A percentile compares a stretch with the other conserved stretches of the same genome.
These are phyloP conservation scores for Ischnura elegans DNA, from an alignment of 2,888 invertebrate genomes.

Conservation along the genomic window DNA sequence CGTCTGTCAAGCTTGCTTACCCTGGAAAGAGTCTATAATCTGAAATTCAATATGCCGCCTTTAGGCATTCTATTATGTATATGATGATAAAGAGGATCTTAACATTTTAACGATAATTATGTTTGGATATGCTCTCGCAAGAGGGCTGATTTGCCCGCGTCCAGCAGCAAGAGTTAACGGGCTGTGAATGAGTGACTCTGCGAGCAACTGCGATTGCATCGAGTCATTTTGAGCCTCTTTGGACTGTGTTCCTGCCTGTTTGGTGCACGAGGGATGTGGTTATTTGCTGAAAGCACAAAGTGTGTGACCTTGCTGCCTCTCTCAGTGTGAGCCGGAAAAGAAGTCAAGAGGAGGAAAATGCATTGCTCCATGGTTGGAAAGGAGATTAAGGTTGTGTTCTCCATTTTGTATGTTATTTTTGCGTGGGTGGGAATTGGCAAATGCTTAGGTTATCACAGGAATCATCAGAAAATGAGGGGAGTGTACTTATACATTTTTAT, in stretches of 20 bases:
- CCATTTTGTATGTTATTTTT: not conserved
- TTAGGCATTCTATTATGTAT: not conserved
- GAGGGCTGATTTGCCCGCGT: conserved; percentile 4
- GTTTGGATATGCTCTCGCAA: not conserved
- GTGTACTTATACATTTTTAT: not conserved
- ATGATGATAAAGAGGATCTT: conserved; percentile 23
- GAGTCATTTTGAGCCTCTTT: not conserved
- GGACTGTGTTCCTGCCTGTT: not conserved
- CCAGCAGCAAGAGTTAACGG: conserved; percentile 20
- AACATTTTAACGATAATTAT: conserved; percentile 18
- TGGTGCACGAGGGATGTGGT: not conserved
- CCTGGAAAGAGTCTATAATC: conserved; percentile 60
- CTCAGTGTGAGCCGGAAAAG: not conserved
- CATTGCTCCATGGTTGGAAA: not conserved
- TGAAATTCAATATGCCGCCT: conserved; percentile 2
- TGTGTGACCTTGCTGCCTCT: not conserved
- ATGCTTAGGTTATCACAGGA: not conserved
- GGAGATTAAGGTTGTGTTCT: not conserved
- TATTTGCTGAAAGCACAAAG: not conserved
- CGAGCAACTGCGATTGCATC: not conserved
- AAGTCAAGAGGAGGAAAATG: not conserved
- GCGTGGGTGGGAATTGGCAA: not conserved
- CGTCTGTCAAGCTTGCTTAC: conserved; percentile 52
- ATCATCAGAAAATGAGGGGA: not conserved
- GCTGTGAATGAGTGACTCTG: not conserved